Evolutionary conservation across 1,140 invertebrate genomes (phyloP), one percentile per base, ranked within the genome.

Genomic region (Samia ricini): DNA sequence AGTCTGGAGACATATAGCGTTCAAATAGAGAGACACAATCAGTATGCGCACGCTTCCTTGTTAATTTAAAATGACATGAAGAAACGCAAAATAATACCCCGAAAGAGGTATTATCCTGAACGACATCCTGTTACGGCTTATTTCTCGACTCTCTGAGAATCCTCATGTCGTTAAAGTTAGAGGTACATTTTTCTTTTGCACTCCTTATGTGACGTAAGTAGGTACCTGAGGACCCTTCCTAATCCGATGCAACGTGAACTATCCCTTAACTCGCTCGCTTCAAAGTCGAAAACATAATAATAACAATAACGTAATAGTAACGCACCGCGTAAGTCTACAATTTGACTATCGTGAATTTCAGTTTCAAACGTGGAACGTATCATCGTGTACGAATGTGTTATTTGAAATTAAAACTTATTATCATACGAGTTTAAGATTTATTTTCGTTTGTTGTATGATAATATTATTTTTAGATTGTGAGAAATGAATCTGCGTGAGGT

Each of bases 401-500:
- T 73, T 61, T 64, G 59, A 76, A 85, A 81, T 64, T 79, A 63
- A 63, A 67, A 60, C 67, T 63, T 88, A 74, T 69, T 61, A n/a
- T 68, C 65, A 63, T 65, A 51, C 48, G 62, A 50, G 26, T 56
- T 55, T 49, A 83, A 64, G 67, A 79, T 82, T 76, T 84, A 70
- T 64, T 83, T 82, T 88, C 50, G 72, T 68, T 58, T 71, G 70
- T 4, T n/a, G n/a, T n/a, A n/a, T n/a, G n/a, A n/a, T n/a, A n/a
- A n/a, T n/a, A 56, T 57, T n/a, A 22, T 36, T 64, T 64, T 62
- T 69, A 78, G 80, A 79, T 71, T 78, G 73, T 80, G 83, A 88
- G 85, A 88, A 90, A 90, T 85, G 88, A 90, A 89, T 88, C 88
- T 90, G 85, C 88, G 85, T 88, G 84, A 87, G 88, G 86, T 81